A percentile compares a stretch with the other conserved stretches of the same genome.
phyloP scores from a whole-genome alignment of 2,888 invertebrate species.

The Drosophila limbata region DNA sequence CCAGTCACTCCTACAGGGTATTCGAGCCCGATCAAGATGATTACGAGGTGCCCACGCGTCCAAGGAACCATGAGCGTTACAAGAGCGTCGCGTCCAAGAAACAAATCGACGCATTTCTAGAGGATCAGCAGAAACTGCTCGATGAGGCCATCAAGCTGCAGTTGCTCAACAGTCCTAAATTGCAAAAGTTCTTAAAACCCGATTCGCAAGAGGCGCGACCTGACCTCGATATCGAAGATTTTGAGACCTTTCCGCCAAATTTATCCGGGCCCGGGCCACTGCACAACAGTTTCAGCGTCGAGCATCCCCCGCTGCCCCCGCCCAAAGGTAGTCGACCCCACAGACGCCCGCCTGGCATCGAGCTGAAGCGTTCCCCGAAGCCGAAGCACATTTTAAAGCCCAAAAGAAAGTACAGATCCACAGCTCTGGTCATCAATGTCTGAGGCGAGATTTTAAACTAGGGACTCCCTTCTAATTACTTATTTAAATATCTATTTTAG shows the following conservation, averaged over 20 bases:
- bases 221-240: constrained; percentile 75
- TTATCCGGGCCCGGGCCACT: constrained; percentile 62
- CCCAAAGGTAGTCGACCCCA: constrained; percentile 59
- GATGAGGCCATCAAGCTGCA: constrained; percentile 82
- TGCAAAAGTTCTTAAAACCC: constrained; percentile 75
- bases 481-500: constrained; percentile 53
- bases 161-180: constrained; percentile 78
- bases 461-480: constrained; percentile 15
- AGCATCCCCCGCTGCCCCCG: constrained; percentile 50
- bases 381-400: constrained; percentile 64
- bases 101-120: constrained; percentile 79
- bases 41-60: constrained; percentile 61
- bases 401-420: constrained; percentile 79
- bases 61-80: constrained; percentile 72
- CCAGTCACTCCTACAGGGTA: constrained; percentile 72
- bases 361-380: constrained; percentile 68
- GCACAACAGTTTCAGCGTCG: constrained; percentile 62
- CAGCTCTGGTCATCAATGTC: constrained; percentile 80
- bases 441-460: constrained; percentile 23
- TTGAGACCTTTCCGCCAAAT: constrained; percentile 73
- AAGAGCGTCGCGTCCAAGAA: constrained; percentile 82
- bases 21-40: constrained; percentile 80
- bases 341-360: constrained; percentile 70
- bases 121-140: constrained; percentile 81
- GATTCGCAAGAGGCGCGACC: constrained; percentile 73